Base-by-base conservation (phyloP, 2,888 invertebrate species). In the Drosophila atripex region DNA sequence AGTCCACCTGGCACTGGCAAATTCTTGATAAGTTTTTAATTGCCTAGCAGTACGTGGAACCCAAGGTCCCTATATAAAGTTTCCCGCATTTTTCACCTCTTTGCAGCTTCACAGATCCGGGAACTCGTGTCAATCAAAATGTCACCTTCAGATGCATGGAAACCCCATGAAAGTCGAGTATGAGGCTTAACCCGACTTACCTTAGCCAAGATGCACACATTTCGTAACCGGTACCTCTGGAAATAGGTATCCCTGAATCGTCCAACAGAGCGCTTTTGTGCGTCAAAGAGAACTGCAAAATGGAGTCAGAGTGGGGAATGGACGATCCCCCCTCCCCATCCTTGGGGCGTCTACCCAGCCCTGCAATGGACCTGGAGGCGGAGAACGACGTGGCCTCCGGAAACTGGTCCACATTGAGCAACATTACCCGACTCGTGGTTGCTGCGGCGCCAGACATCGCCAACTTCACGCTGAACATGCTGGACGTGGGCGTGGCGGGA, bases 381-480 rank as follows among this genome's bases (percentile, higher is more conserved):
- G 30, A 49, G 1, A 73, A 59, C 23, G 82, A 75, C 5, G 51
- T 52, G 45, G 53, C 63, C 14, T 3, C n/a, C 3, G 64, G 58
- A 39, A 80, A 73, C 14, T 84, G 78, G 84, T 71, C 84, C 0
- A 54, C 74, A 7, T 35, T 71, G 28, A 54, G 63, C 9, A 85
- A 86, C 35, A 53, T 86, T 12, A 76, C 77, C 3, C 76, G 84
- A 3, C 71, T 86, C 1, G 69, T 82, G 46, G 57, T 68, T 0
- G 61, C 71, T 43, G 58, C 70, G 9, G 75, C 65, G 1, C 83
- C 88, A 12, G 80, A 73, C 5, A 65, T 83, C n/a, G 75, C 73
- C 65, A 86, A 88, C 71, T 86, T 78, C 32, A 77, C 85, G 6
- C 53, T 88, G 8, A 86, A 80, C 14, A 56, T 86, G 43, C 51